Evolutionary conservation across 2,797 vertebrate species (phyloP), one percentile per base, ranked within the genome.

Genomic region (Melanotaenia parkinsoni): DNA sequence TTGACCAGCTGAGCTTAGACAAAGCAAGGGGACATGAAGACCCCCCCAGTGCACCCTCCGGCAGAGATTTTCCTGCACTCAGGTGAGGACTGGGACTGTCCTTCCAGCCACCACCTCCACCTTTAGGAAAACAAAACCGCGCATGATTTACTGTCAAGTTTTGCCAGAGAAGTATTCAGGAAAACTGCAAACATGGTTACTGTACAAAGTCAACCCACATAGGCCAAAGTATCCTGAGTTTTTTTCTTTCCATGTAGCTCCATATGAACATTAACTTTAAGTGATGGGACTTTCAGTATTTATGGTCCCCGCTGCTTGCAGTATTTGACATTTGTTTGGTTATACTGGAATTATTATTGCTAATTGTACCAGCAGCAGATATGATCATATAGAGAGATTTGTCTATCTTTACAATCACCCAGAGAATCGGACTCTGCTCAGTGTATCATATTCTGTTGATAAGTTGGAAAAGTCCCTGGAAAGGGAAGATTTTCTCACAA

Each of bases 81-180:
- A 72, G 78, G 47, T 93, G 56, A 62, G 67, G 69, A 63, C 90
- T 81, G 12, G 83, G 84, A 26, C 73, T 38, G 56, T 94, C 95
- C 76, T 86, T 94, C 96, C 96, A 97, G 71, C 96, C 94, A 24
- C 96, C 96, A 47, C 96, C 96, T 90, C 96, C 96, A 70, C 94
- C 95, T 93, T 79, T 40, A 66, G 22, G 14, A 73, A 60, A 80
- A 8, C 0, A 45, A 43, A 38, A 2, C 14, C 28, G 24, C 50
- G 43, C 10, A 61, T 53, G 2, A 58, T 32, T 58, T 14, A n/a
- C 20, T n/a, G 45, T 47, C 6, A n/a, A 13, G 9, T 4, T 13
- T 59, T 10, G 59, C 38, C 37, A 14, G 45, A 14, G 30, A 24
- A 26, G 4, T 14, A n/a, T 45, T 63, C 18, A 22, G 3, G 13